A percentile compares a stretch with the other conserved stretches of the same genome.
Evolutionary conservation across 2,888 invertebrate genomes (phyloP).

Genomic region (Chromoteleia sp.): DNA sequence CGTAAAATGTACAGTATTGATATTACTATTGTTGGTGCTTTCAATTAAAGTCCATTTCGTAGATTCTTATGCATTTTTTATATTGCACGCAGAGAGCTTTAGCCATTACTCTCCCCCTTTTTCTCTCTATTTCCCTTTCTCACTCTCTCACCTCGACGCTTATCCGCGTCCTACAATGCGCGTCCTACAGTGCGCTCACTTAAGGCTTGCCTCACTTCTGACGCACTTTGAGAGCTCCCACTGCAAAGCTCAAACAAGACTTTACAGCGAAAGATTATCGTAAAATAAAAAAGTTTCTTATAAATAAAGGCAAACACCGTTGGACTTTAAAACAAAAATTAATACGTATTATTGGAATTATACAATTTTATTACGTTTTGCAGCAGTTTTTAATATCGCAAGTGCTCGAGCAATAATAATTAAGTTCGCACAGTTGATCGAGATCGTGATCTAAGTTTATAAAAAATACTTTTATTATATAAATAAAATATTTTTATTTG

Average conservation of each 20-base stretch:
- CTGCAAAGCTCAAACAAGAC: constrained; percentile 35
- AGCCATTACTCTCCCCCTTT: constrained; percentile 6
- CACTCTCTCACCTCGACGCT: constrained; percentile 5
- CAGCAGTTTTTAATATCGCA: neutral
- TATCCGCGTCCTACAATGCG: constrained; percentile 32
- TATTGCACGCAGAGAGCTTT: constrained; percentile 6
- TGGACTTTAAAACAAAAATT: constrained; percentile 17
- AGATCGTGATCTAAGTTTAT: no score
- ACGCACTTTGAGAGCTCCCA: constrained; percentile 47
- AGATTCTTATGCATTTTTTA: constrained; percentile 30
- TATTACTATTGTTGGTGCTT: neutral
- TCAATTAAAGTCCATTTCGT: constrained; percentile 23
- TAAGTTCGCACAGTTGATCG: no score
- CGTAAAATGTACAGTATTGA: neutral
- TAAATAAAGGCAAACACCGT: constrained; percentile 27
- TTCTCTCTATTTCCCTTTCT: neutral
- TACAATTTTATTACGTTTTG: neutral
- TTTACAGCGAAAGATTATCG: constrained; percentile 43
- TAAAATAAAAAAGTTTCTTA: constrained; percentile 40
- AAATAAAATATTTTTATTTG: neutral
- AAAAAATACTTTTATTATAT: neutral
- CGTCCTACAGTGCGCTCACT: constrained; percentile 25
- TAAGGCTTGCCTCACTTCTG: constrained; percentile 33
- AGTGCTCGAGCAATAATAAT: neutral
- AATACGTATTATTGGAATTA: constrained; percentile 1